A percentile compares a stretch with the other conserved stretches of the same genome.
Evolutionary conservation across 92 coral and sea anemone genomes (phyloP).

Genomic region (Porites divaricata): DNA sequence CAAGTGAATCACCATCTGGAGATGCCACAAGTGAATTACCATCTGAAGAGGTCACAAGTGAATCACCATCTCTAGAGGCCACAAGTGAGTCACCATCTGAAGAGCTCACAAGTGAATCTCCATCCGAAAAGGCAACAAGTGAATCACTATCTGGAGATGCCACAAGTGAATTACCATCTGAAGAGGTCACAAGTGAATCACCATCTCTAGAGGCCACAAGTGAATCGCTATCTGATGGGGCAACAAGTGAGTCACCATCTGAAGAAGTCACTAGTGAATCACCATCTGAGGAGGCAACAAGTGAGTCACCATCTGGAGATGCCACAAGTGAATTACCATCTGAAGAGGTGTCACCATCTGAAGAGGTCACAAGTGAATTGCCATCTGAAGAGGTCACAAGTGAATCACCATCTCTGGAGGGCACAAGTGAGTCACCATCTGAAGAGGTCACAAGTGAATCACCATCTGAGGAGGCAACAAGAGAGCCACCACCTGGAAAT

Average conservation of each 20-base stretch:
- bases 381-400: neutral
- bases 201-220: no score
- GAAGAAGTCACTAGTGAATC: neutral
- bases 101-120: neutral
- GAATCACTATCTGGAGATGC: no score
- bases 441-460: neutral
- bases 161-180: no score
- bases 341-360: neutral
- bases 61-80: neutral
- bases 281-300: neutral
- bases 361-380: neutral
- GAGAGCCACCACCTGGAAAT: no score
- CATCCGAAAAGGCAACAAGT: neutral
- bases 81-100: neutral
- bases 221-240: neutral
- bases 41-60: neutral
- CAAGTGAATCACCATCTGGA: neutral
- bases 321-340: neutral
- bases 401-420: neutral
- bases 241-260: neutral
- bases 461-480: neutral
- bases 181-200: no score
- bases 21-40: neutral
- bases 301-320: neutral
- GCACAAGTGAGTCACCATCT: neutral